Evolutionary conservation across 2,888 invertebrate genomes (phyloP), one percentile per base, ranked within the genome.

Genomic region (Leptinotarsa juncta): DNA sequence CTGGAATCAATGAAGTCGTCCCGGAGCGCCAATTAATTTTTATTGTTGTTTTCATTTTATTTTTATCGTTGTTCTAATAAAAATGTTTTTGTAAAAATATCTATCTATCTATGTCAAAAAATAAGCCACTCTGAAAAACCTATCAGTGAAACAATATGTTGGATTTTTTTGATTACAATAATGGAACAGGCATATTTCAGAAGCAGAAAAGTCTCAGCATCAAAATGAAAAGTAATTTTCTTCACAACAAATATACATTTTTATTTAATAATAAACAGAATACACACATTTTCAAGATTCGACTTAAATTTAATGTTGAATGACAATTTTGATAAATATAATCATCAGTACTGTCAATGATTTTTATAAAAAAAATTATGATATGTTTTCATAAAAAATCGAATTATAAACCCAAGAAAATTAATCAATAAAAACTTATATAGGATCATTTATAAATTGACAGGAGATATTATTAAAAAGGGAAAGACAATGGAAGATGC

Each of bases 221-320:
- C 16, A n/a, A 51, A 51, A 51, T 51, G n/a, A 74, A 68, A 65
- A 70, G 51, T 4, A 20, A 7, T 60, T 18, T 2, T 60, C 42
- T 71, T 78, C 81, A 81, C 81, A 82, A 82, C 81, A 82, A 82
- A 80, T 81, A 81, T 82, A 81, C 81, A 82, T 79, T 82, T 67
- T 81, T 80, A 81, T 81, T 81, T 79, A 50, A 77, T 77, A 78
- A 81, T 81, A 80, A 81, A 82, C 80, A 80, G 78, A 81, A 76
- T 82, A 79, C 80, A 81, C 77, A 77, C 71, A 79, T 72, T 77
- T 74, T 73, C 70, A 78, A 77, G 78, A 78, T 72, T 75, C 77
- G 72, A 77, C 73, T 75, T 78, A 78, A 81, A 77, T 76, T 57
- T 77, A 69, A 72, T 55, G 67, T 71, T 80, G 80, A 80, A 81